These are phyloP conservation scores for Acanthis flammea DNA, from an alignment of 2,797 vertebrate species.

Conservation along the genomic window DNA sequence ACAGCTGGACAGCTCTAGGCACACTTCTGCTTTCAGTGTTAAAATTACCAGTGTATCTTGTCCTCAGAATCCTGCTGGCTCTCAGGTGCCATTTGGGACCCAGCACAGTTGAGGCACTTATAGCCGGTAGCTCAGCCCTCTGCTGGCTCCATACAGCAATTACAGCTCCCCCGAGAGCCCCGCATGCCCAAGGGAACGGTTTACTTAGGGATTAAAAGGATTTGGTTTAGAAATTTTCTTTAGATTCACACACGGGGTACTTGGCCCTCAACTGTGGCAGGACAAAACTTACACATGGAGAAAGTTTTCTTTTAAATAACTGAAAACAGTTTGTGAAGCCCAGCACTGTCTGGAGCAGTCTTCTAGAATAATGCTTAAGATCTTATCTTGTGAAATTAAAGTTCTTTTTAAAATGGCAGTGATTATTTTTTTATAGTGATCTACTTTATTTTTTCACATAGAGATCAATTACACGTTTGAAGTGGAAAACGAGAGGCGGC, in stretches of 20 bases:
- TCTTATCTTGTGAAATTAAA: neutral
- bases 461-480: conserved; percentile 85
- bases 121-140: neutral
- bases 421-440: neutral
- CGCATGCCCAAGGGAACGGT: fast-evolving
- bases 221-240: neutral
- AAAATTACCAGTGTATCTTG: neutral
- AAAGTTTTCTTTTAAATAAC: neutral
- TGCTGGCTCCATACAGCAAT: neutral
- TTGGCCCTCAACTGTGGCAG: neutral
- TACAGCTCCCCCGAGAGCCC: neutral
- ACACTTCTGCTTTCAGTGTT: neutral
- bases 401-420: neutral
- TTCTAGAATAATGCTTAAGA: neutral
- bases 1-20: neutral
- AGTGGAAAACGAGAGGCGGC: conserved; percentile 84
- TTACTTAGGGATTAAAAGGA: neutral
- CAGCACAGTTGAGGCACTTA: neutral
- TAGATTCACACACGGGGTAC: fast-evolving
- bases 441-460: conserved; percentile 53
- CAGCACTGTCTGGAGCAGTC: neutral
- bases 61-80: neutral
- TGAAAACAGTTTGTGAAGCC: neutral
- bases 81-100: neutral
- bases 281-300: neutral